Base-by-base conservation (phyloP, 2,888 invertebrate genomes). In the Colostygia pectinataria region DNA sequence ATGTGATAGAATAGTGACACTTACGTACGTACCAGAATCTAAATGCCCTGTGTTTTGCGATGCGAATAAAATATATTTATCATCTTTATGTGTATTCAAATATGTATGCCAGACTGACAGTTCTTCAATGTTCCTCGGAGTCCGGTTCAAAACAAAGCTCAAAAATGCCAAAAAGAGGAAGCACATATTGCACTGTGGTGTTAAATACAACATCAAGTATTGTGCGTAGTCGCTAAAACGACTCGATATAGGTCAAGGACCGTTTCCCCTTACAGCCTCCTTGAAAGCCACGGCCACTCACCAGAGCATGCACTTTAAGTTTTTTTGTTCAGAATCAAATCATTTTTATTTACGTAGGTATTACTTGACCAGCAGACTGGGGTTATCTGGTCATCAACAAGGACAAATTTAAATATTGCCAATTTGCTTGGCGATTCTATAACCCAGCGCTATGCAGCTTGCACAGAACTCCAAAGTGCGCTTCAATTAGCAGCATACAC, bases 261-360 rank as follows among this genome's bases (percentile, higher is more conserved):
- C 89, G 71, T 50, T 67, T 88, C 87, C 72, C 89, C 89, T 90
- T 90, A 87, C 81, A 84, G 70, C 68, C 87, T 87, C 89, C 89
- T 90, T 89, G 81, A 77, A 73, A 60, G 61, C 67, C 72, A 71
- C 83, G 89, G 88, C 83, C 88, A 87, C 77, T 89, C 86, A 86
- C 87, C 86, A 86, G 55, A 41, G 60, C 66, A 71, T 65, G 63
- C 65, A 60, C 63, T 73, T 71, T 65, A 80, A 64, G 48, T 58
- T 56, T 82, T 86, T 86, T 86, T 83, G 80, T 75, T 76, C 71
- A 65, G 74, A 87, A 87, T 83, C 83, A 86, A 88, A 87, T 87
- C 78, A 87, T 84, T 87, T 86, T 85, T 88, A 88, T 88, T 88
- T 85, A 83, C 79, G 81, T 69, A 71, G 66, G 70, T 79, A 81